Conservation (phyloP, 2,797 vertebrate genomes). For the Carapus acus region DNA sequence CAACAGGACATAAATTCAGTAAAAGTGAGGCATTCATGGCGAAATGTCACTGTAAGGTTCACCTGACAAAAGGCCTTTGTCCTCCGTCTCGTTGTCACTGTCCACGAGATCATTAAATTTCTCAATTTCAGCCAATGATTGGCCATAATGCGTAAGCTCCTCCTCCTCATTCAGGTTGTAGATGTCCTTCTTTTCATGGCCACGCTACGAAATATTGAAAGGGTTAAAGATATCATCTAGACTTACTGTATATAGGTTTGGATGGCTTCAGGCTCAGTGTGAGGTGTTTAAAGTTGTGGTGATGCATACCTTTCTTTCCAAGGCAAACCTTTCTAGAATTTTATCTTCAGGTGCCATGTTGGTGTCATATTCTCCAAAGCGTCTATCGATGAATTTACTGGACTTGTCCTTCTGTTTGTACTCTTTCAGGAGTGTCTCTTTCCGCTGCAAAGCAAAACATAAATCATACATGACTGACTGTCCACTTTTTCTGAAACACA, state of each 20-base stretch:
- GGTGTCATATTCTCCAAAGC: slow-evolving; percentile 87
- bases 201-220: slow-evolving; percentile 65
- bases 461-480: not conserved
- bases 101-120: slow-evolving; percentile 81
- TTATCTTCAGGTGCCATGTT: slow-evolving; percentile 88
- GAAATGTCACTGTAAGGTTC: too few relatives aligned
- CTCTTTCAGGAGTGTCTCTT: slow-evolving; percentile 88
- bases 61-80: slow-evolving; percentile 86
- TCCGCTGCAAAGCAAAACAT: slow-evolving; percentile 72
- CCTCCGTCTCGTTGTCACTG: slow-evolving; percentile 88
- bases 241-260: not conserved
- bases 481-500: not conserved
- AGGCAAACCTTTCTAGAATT: slow-evolving; percentile 85
- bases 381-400: slow-evolving; percentile 82
- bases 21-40: too few relatives aligned
- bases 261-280: too few relatives aligned
- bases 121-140: slow-evolving; percentile 93
- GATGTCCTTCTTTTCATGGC: slow-evolving; percentile 81
- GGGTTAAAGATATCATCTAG: not conserved
- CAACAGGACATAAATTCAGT: too few relatives aligned
- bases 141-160: slow-evolving; percentile 93
- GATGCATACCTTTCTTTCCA: slow-evolving; percentile 87
- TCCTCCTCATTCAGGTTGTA: slow-evolving; percentile 96
- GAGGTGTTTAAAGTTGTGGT: not conserved
- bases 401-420: slow-evolving; percentile 83